Percentiles rank a stretch among this genome's conserved stretches.
These are phyloP conservation scores for Megastigmus dorsalis DNA, from an alignment of 2,888 invertebrate genomes.

Conservation along the genomic window DNA sequence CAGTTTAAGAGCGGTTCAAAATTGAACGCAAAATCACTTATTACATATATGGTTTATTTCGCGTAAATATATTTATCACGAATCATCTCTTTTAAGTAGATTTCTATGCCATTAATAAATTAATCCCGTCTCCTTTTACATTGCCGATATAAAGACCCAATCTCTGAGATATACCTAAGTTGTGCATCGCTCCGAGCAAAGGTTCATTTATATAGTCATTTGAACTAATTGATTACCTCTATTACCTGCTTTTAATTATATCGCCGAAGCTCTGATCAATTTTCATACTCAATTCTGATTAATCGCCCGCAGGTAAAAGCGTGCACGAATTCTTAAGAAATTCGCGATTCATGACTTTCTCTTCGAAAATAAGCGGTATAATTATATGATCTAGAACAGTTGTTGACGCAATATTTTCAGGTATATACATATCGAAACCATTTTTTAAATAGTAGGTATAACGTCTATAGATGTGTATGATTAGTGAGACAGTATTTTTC, in stretches of 20 bases:
- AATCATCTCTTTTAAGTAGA: too few species aligned
- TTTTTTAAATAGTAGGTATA: too few species aligned
- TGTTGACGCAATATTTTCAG: neutral
- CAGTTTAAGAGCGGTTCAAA: too few species aligned
- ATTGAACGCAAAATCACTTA: too few species aligned
- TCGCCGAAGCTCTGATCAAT: neutral
- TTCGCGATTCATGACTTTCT: conserved; percentile 30
- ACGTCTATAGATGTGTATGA: too few species aligned
- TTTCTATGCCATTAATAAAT: too few species aligned
- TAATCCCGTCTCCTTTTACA: too few species aligned
- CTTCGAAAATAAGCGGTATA: neutral
- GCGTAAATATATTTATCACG: too few species aligned
- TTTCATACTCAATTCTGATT: conserved; percentile 9
- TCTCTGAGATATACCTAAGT: neutral
- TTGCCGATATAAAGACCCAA: too few species aligned
- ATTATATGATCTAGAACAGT: conserved; percentile 24
- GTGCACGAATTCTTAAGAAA: conserved; percentile 10
- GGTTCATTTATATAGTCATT: neutral
- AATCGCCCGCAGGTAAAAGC: conserved; percentile 11
- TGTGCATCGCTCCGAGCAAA: neutral
- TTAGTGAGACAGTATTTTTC: too few species aligned
- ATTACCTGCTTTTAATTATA: conserved; percentile 3
- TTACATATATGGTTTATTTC: too few species aligned
- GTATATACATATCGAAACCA: too few species aligned
- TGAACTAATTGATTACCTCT: conserved; percentile 6